phyloP scores from a whole-genome alignment of 2,888 invertebrate species.

The Pilophorus perplexus region DNA sequence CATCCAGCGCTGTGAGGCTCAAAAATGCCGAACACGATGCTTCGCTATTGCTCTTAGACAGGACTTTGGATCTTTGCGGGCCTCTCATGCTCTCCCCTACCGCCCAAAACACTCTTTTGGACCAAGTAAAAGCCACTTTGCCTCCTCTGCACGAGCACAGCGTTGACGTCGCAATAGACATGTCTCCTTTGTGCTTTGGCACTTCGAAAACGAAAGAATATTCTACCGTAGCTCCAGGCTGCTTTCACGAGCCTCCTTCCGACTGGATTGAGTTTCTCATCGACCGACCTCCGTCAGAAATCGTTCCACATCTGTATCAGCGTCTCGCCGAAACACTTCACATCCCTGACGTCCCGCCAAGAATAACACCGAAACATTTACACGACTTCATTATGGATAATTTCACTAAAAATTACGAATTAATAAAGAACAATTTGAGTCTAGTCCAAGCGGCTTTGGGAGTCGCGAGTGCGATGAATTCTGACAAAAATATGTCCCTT shows the following conservation, averaged over 20 bases:
- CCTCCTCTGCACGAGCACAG: slow-evolving; percentile 63
- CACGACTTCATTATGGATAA: neutral
- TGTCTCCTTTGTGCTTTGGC: slow-evolving; percentile 59
- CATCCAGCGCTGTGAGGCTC: slow-evolving; percentile 57
- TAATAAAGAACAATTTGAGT: slow-evolving; percentile 11
- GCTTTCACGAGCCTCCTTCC: slow-evolving; percentile 52
- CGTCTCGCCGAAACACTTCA: neutral
- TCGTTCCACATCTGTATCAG: neutral
- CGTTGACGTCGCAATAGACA: slow-evolving; percentile 64
- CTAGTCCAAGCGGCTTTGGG: slow-evolving; percentile 29
- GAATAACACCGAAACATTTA: slow-evolving; percentile 5
- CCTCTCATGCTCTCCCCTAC: slow-evolving; percentile 49
- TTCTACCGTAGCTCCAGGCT: slow-evolving; percentile 50
- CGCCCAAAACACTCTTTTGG: slow-evolving; percentile 57
- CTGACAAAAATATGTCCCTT: slow-evolving; percentile 57
- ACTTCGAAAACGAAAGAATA: slow-evolving; percentile 50
- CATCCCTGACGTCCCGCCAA: neutral
- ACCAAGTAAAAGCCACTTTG: slow-evolving; percentile 60
- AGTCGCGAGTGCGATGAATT: slow-evolving; percentile 60
- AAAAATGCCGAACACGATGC: slow-evolving; percentile 58
- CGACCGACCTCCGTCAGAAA: neutral
- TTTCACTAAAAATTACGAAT: slow-evolving; percentile 9
- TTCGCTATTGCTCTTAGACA: slow-evolving; percentile 62
- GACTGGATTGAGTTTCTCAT: slow-evolving; percentile 21
- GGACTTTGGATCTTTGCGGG: slow-evolving; percentile 64